A percentile compares a stretch with the other conserved stretches of the same genome.
phyloP scores from a whole-genome alignment of 2,888 invertebrate species.

The Apantesis nais region DNA sequence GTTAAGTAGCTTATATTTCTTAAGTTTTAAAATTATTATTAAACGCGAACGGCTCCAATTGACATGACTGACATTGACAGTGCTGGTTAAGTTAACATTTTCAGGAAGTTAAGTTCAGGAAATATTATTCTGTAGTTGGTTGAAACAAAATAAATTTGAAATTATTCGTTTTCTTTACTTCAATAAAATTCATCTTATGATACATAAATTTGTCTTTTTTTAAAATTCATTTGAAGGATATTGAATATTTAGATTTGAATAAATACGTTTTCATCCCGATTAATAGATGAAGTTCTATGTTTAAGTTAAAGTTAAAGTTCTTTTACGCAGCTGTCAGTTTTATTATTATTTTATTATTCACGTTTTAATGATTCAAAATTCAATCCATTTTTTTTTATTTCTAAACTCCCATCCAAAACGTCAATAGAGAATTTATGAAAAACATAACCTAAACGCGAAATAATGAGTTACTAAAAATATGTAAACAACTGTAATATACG shows the following conservation, averaged over 20 bases:
- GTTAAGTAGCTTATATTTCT: background rate
- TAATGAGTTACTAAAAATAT: constrained; percentile 21
- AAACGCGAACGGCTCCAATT: background rate
- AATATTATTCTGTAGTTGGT: background rate
- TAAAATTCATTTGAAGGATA: too few relatives aligned
- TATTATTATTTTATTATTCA: background rate
- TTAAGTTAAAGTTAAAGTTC: too few relatives aligned
- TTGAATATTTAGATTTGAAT: too few relatives aligned
- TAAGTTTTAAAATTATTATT: background rate
- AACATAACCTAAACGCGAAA: constrained; percentile 44
- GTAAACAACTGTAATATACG: constrained; percentile 15
- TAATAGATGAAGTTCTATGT: too few relatives aligned
- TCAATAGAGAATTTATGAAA: constrained; percentile 8
- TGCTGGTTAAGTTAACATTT: background rate
- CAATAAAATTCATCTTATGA: too few relatives aligned
- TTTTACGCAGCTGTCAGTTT: too few relatives aligned
- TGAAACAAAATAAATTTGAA: background rate
- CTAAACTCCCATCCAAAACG: background rate
- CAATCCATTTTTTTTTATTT: background rate
- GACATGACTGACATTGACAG: background rate
- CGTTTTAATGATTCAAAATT: background rate
- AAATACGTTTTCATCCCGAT: too few relatives aligned
- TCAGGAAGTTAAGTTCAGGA: background rate
- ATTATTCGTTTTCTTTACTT: too few relatives aligned
- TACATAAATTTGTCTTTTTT: too few relatives aligned